These are phyloP conservation scores for Athene noctua DNA, from an alignment of 2,113 vertebrate genomes.

Conservation along the genomic window DNA sequence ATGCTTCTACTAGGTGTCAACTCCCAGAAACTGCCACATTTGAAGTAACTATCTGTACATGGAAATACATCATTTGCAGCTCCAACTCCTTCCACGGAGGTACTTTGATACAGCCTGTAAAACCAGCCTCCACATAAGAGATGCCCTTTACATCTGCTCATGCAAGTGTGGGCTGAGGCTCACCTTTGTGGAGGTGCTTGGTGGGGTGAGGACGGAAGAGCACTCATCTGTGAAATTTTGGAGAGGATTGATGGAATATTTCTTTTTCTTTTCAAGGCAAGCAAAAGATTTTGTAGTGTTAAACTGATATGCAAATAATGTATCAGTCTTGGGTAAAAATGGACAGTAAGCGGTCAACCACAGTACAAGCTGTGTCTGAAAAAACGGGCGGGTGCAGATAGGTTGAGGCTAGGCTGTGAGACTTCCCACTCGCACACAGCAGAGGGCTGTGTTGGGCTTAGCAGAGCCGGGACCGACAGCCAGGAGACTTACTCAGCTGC, in stretches of 20 bases:
- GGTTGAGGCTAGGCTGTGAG: neutral
- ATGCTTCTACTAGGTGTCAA: neutral
- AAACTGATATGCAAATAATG: neutral
- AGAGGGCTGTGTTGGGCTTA: constrained; percentile 41
- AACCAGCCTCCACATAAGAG: neutral
- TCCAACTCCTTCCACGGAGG: neutral
- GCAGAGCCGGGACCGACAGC: neutral
- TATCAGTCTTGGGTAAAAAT: neutral
- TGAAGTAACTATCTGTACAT: neutral
- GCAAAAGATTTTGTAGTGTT: neutral
- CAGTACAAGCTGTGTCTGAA: neutral
- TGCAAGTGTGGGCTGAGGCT: neutral
- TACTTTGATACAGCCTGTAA: neutral
- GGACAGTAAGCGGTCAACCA: neutral
- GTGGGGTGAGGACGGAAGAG: neutral
- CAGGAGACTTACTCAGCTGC: neutral
- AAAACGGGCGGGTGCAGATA: accelerated
- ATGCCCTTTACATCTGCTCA: neutral
- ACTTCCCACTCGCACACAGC: neutral
- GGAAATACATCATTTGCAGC: neutral
- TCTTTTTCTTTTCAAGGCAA: neutral
- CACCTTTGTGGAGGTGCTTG: neutral
- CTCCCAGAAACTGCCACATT: neutral
- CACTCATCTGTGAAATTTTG: neutral
- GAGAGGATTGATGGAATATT: neutral